A percentile compares a stretch with the other conserved stretches of the same genome.
These are phyloP conservation scores for Aphis gossypii DNA, from an alignment of 1,140 invertebrate species.

Conservation along the genomic window DNA sequence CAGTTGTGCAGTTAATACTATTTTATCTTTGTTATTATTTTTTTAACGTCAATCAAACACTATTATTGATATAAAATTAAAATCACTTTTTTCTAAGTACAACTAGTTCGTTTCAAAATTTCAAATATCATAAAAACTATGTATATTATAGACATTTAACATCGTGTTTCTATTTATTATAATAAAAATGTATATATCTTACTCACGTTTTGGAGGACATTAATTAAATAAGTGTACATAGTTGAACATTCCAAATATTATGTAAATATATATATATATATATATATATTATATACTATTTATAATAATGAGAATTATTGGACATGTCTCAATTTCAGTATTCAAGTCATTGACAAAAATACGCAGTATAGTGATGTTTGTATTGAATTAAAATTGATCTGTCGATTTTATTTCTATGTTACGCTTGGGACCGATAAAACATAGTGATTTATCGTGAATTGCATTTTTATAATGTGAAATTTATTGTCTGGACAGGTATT, in stretches of 20 bases:
- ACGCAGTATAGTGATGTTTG: neutral
- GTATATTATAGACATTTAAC: neutral
- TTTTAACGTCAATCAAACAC: too few species aligned
- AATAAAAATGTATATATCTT: neutral
- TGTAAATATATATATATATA: neutral
- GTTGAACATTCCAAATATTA: neutral
- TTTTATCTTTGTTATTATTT: neutral
- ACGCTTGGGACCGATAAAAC: slow-evolving; percentile 42
- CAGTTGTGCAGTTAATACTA: neutral
- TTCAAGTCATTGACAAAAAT: neutral
- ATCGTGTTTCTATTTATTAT: neutral
- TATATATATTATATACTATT: too few species aligned
- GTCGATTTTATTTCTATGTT: slow-evolving; percentile 1
- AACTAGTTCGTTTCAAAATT: neutral
- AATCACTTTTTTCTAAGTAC: neutral
- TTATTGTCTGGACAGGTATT: neutral
- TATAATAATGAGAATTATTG: neutral
- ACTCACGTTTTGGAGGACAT: neutral
- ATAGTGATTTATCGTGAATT: slow-evolving; percentile 14
- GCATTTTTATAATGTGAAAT: slow-evolving; percentile 28
- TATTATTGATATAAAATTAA: neutral
- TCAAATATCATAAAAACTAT: neutral
- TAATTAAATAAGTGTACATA: neutral
- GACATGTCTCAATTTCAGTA: neutral
- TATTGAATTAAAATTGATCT: neutral